phyloP scores from a whole-genome alignment of 2,888 invertebrate genomes.

The Orchestes rusci region DNA sequence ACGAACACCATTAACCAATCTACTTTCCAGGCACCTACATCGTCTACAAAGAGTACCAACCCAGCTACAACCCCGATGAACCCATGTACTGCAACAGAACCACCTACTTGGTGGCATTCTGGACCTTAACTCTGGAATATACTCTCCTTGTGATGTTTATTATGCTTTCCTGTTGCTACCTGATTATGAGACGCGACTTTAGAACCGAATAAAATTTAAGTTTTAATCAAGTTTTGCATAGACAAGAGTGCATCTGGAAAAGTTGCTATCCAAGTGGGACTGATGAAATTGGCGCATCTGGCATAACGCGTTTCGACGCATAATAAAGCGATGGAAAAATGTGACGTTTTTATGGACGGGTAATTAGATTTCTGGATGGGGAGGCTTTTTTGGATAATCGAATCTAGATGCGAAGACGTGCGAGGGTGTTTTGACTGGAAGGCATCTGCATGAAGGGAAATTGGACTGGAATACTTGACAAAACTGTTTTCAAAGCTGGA shows the following conservation, averaged over 20 bases:
- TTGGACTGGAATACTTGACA: no score
- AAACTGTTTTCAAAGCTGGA: no score
- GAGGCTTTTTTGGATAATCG: no score
- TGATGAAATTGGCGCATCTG: no score
- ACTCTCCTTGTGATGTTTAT: slow-evolving; percentile 35
- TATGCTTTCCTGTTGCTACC: slow-evolving; percentile 36
- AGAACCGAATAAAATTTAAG: slow-evolving; percentile 14
- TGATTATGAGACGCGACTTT: slow-evolving; percentile 37
- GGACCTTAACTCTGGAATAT: slow-evolving; percentile 39
- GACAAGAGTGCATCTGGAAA: background rate
- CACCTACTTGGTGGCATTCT: slow-evolving; percentile 38
- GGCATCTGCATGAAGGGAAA: no score
- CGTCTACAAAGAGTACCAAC: slow-evolving; percentile 38
- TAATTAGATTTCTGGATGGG: no score
- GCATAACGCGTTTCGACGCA: no score
- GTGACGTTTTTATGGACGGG: no score
- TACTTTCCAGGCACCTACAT: slow-evolving; percentile 31
- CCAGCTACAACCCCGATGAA: slow-evolving; percentile 30
- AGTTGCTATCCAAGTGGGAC: no score
- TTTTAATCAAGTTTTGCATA: background rate
- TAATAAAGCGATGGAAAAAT: no score
- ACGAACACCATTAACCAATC: background rate
- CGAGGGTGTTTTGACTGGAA: no score
- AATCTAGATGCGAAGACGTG: no score
- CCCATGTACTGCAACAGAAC: slow-evolving; percentile 34